A percentile compares a stretch with the other conserved stretches of the same genome.
Evolutionary conservation across 1,140 invertebrate genomes (phyloP).

Genomic region (Monochamus saltuarius): DNA sequence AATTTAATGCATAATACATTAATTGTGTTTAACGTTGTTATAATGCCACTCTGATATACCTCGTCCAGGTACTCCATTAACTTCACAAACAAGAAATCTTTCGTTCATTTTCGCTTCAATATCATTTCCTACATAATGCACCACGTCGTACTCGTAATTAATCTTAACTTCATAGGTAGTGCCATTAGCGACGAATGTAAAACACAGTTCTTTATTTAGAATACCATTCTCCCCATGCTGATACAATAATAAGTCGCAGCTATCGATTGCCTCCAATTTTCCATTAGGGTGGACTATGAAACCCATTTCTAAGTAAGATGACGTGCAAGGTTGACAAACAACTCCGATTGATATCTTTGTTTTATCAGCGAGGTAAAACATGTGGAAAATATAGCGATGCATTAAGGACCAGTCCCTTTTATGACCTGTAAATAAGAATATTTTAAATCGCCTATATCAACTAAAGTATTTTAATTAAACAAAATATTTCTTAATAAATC

Average conservation of each 20-base stretch:
- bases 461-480: no score
- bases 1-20: no score
- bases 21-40: slow-evolving; percentile 44
- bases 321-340: slow-evolving; percentile 66
- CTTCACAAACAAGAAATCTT: slow-evolving; percentile 61
- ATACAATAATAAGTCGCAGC: slow-evolving; percentile 63
- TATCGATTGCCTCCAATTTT: slow-evolving; percentile 57
- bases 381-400: slow-evolving; percentile 71
- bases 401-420: slow-evolving; percentile 70
- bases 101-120: slow-evolving; percentile 70
- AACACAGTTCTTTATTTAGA: slow-evolving; percentile 62
- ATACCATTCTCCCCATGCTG: slow-evolving; percentile 66
- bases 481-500: no score
- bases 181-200: slow-evolving; percentile 62
- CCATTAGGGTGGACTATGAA: slow-evolving; percentile 62
- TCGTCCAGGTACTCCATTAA: slow-evolving; percentile 65
- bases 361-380: slow-evolving; percentile 65
- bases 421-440: slow-evolving; percentile 52
- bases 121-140: slow-evolving; percentile 67
- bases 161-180: slow-evolving; percentile 56
- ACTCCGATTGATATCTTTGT: slow-evolving; percentile 62
- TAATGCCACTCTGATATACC: slow-evolving; percentile 74
- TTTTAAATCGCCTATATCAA: no score
- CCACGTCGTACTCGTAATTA: slow-evolving; percentile 53
- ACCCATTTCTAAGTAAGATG: slow-evolving; percentile 65